These are phyloP conservation scores for Orchestes rusci DNA, from an alignment of 2,888 invertebrate species.

Conservation along the genomic window DNA sequence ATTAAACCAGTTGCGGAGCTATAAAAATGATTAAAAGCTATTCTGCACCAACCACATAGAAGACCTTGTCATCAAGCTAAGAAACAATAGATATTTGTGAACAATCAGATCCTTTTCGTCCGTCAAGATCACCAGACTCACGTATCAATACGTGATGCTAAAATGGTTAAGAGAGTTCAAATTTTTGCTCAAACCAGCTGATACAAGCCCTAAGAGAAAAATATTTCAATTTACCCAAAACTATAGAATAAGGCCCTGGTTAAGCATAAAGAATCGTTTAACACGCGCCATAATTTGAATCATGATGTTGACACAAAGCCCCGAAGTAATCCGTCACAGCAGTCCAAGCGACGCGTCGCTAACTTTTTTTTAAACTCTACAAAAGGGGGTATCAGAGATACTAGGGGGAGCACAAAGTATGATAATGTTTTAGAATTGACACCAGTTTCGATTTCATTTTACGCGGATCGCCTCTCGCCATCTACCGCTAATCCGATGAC, in stretches of 20 bases:
- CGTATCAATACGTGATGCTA: too few relatives aligned
- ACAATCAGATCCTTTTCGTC: too few relatives aligned
- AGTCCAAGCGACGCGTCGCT: conserved; percentile 18
- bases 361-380: conserved; percentile 19
- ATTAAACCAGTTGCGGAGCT: too few relatives aligned
- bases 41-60: too few relatives aligned
- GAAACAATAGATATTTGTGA: too few relatives aligned
- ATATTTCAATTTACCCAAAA: too few relatives aligned
- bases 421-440: conserved; percentile 39
- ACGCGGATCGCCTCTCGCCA: conserved; percentile 39
- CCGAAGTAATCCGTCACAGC: conserved; percentile 43
- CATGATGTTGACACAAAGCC: conserved; percentile 46
- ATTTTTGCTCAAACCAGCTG: too few relatives aligned
- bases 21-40: too few relatives aligned
- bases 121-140: too few relatives aligned
- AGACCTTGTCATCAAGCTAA: too few relatives aligned
- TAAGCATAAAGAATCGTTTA: conserved; percentile 29
- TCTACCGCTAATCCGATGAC: conserved; percentile 37
- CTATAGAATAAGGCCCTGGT: conserved; percentile 25
- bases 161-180: too few relatives aligned
- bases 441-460: conserved; percentile 44
- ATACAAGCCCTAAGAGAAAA: too few relatives aligned
- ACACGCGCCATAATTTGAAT: conserved; percentile 42
- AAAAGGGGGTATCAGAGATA: conserved; percentile 13
- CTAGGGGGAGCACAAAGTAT: conserved; percentile 37